Evolutionary conservation across 1,140 invertebrate genomes (phyloP), one percentile per base, ranked within the genome.

Genomic region (Danaus melanippus): DNA sequence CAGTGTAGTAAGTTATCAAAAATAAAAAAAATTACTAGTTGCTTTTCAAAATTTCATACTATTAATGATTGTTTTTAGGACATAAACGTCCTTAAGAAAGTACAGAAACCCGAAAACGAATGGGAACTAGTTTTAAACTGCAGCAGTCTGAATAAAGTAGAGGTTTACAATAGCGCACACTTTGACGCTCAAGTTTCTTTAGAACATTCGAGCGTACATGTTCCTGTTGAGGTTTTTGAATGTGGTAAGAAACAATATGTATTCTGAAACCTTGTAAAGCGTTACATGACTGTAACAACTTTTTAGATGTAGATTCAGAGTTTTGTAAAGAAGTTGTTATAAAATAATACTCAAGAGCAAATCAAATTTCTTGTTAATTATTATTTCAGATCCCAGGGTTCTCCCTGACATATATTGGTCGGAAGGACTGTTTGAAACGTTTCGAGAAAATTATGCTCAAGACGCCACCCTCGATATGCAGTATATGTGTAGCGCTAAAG

Each of bases 401-500:
- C 67, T 87, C 21, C 58, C 76, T 45, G 84, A 87, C 32, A 89
- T 91, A 15, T 88, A 88, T 46, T 93, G 92, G 91, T 95, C 95
- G 0, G 91, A 93, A 67, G 88, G 90, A 8, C 79, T 97, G 17
- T 92, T 96, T 64, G 84, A 90, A 10, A 92, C 90, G 2, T 98
- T 97, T 77, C 89, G 88, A 63, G 90, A 91, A 56, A 97, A 97
- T 73, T 93, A 93, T 60, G 89, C 92, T 44, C 80, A 89, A 45
- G 94, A 97, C 85, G 91, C 93, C 0, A 92, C 92, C 0, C 84
- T 96, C 6, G 92, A 93, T 5, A 97, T 95, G 92, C 96, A 98
- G 79, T 97, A 96, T 76, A 97, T 98, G 85, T 95, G 96, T 12
- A 96, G 94, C 71, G 91, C 93, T 32, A 92, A 92, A 3, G 96